phyloP scores from a whole-genome alignment of 2,113 vertebrate species.

The Hystrix cristata region DNA sequence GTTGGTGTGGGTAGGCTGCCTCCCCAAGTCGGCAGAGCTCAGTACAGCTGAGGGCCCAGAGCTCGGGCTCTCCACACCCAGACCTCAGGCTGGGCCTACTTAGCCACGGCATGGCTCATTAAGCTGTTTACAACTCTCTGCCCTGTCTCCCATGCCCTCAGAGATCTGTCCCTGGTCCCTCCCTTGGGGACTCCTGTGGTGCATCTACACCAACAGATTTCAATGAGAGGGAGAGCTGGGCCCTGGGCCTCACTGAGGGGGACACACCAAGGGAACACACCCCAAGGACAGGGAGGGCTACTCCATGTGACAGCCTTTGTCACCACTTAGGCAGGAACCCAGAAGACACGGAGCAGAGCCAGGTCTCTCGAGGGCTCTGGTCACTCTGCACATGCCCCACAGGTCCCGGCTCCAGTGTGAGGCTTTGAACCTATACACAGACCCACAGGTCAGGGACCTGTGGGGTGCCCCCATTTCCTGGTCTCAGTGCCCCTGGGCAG shows the following conservation, averaged over 20 bases:
- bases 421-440: background rate
- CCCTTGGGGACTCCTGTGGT: background rate
- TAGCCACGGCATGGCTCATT: conserved; percentile 37
- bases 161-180: background rate
- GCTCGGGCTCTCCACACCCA: background rate
- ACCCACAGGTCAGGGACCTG: conserved; percentile 1
- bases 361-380: conserved; percentile 18
- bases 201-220: conserved; percentile 72
- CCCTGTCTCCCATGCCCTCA: conserved; percentile 30
- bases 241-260: background rate
- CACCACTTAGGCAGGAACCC: conserved; percentile 51
- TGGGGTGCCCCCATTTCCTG: background rate
- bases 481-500: background rate
- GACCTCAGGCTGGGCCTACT: background rate
- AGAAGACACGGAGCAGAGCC: conserved; percentile 14
- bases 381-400: background rate
- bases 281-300: background rate
- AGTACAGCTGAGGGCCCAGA: background rate
- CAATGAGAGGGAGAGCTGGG: background rate
- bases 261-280: background rate
- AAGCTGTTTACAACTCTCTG: conserved; percentile 73
- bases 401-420: background rate
- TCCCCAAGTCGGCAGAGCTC: background rate
- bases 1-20: background rate
- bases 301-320: background rate